Evolutionary conservation across 2,888 invertebrate genomes (phyloP).

Genomic region (Chaetogeoica ovagalla): DNA sequence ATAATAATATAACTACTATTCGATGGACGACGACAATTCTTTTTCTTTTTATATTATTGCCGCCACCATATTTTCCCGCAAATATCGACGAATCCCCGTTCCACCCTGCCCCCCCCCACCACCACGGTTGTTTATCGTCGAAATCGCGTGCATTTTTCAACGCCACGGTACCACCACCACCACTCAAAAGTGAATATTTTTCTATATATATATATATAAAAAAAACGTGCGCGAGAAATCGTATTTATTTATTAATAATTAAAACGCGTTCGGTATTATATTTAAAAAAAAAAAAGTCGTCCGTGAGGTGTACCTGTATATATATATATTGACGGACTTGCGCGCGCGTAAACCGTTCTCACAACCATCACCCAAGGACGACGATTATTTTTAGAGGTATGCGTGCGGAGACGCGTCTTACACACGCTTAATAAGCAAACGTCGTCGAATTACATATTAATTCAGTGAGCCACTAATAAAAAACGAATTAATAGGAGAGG

Average conservation of each 20-base stretch:
- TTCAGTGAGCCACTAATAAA: too few species aligned
- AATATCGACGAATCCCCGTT: not conserved
- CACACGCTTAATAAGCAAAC: constrained; percentile 18
- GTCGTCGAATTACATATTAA: not conserved
- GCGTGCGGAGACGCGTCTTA: constrained; percentile 15
- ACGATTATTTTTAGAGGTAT: constrained; percentile 10
- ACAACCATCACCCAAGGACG: constrained; percentile 29
- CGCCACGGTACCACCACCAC: not conserved
- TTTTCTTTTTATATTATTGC: too few species aligned
- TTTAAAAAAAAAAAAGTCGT: not conserved
- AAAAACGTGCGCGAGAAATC: too few species aligned
- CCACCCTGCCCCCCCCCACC: too few species aligned
- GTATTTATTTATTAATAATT: too few species aligned
- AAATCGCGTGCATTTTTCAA: not conserved
- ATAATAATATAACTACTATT: too few species aligned
- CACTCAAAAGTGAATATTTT: too few species aligned
- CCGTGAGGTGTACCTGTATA: not conserved
- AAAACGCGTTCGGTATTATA: not conserved
- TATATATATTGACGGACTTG: constrained; percentile 2
- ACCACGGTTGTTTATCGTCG: not conserved
- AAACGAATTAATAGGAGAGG: not conserved
- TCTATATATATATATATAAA: too few species aligned
- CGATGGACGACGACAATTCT: too few species aligned
- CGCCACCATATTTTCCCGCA: constrained; percentile 22
- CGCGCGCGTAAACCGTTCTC: not conserved